A percentile compares a stretch with the other conserved stretches of the same genome.
phyloP scores from a whole-genome alignment of 2,888 invertebrate genomes.

The Drosophila barbarae region DNA sequence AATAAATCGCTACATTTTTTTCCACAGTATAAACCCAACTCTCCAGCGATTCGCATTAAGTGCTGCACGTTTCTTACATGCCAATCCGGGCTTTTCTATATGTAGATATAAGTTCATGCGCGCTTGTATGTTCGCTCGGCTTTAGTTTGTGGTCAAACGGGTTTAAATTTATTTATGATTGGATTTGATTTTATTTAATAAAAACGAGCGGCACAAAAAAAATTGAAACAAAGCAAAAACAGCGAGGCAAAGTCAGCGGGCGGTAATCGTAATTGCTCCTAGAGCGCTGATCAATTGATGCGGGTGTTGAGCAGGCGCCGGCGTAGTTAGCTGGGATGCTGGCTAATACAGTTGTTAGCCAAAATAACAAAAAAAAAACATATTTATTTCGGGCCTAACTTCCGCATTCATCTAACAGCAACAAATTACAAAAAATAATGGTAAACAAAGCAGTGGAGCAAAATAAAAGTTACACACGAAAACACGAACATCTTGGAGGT shows the following conservation, averaged over 20 bases:
- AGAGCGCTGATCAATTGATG: constrained; percentile 37
- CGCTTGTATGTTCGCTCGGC: constrained; percentile 19
- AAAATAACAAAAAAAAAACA: constrained; percentile 58
- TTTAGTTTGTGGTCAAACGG: constrained; percentile 66
- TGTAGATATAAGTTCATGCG: constrained; percentile 29
- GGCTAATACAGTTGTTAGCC: constrained; percentile 70
- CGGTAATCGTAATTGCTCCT: constrained; percentile 66
- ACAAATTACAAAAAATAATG: constrained; percentile 18
- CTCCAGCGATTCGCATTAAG: constrained; percentile 49
- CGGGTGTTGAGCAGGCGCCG: constrained; percentile 14
- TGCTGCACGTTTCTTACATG: constrained; percentile 70
- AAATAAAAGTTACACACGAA: constrained; percentile 32
- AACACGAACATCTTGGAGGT: constrained; percentile 40
- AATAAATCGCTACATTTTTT: background rate
- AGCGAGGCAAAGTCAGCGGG: constrained; percentile 65
- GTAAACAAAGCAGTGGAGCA: constrained; percentile 2
- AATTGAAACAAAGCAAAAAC: constrained; percentile 6
- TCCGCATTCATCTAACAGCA: constrained; percentile 51
- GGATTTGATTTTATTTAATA: constrained; percentile 72
- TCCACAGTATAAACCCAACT: constrained; percentile 1
- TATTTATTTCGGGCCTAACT: constrained; percentile 39
- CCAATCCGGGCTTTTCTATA: constrained; percentile 61
- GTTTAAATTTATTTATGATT: constrained; percentile 73
- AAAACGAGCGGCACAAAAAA: constrained; percentile 41
- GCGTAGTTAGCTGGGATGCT: constrained; percentile 10